Conservation (phyloP, 2,888 invertebrate species). For the Mimumesa dahlbomi region DNA sequence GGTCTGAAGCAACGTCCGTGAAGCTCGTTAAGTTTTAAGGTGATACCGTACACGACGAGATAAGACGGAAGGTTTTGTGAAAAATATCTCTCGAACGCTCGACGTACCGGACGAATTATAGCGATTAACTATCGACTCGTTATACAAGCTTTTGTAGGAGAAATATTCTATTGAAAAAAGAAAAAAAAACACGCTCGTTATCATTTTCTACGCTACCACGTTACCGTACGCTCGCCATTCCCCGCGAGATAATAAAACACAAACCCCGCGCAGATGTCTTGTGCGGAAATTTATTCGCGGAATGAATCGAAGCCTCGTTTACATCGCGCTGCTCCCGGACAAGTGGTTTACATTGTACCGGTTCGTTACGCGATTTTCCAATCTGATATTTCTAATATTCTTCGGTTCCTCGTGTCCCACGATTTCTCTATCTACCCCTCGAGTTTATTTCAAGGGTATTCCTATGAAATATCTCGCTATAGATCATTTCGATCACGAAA, state of each 20-base stretch:
- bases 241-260: slow-evolving; percentile 15
- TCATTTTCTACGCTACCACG: slow-evolving; percentile 25
- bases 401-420: too few species aligned
- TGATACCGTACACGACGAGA: slow-evolving; percentile 19
- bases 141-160: too few species aligned
- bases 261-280: neutral
- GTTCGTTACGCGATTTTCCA: neutral
- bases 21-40: slow-evolving; percentile 48
- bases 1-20: slow-evolving; percentile 39
- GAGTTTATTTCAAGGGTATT: too few species aligned
- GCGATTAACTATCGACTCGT: too few species aligned
- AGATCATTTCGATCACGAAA: too few species aligned
- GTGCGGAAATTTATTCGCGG: slow-evolving; percentile 2
- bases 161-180: too few species aligned
- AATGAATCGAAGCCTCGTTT: neutral
- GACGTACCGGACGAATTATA: too few species aligned
- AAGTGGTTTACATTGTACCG: neutral
- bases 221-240: neutral
- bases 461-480: too few species aligned
- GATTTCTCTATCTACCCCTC: too few species aligned
- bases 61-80: slow-evolving; percentile 31
- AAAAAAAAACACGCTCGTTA: too few species aligned
- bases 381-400: neutral
- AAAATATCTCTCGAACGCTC: too few species aligned
- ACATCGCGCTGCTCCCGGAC: too few species aligned